These are phyloP conservation scores for Deroplatys truncata DNA, from an alignment of 2,888 invertebrate genomes.

Conservation along the genomic window DNA sequence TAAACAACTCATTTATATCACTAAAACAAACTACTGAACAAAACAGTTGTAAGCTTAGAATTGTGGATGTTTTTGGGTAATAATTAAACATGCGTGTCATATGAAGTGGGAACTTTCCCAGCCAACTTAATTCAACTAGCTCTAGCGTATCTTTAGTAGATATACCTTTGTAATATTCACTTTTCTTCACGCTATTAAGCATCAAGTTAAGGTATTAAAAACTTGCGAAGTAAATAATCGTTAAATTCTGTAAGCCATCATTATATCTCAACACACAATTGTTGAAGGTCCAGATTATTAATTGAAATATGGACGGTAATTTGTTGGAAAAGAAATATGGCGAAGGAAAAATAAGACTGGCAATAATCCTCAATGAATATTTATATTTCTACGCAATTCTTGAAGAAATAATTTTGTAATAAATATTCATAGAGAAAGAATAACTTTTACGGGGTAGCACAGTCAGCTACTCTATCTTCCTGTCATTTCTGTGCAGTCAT, in stretches of 20 bases:
- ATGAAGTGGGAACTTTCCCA: too few species aligned
- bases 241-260: background rate
- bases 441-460: background rate
- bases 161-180: too few species aligned
- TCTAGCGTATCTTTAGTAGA: too few species aligned
- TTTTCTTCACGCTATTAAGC: too few species aligned
- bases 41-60: too few species aligned
- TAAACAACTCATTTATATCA: too few species aligned
- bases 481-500: background rate
- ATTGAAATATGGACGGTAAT: background rate
- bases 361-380: constrained; percentile 5
- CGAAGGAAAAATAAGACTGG: background rate
- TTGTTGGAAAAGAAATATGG: background rate
- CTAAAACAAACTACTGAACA: too few species aligned
- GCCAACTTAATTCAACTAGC: too few species aligned
- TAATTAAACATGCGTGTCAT: too few species aligned
- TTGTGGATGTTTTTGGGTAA: too few species aligned
- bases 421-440: constrained; percentile 3
- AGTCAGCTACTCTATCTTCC: background rate
- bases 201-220: too few species aligned
- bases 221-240: too few species aligned
- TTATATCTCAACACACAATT: background rate
- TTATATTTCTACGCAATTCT: background rate
- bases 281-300: background rate
- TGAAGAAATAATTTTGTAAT: background rate